A percentile compares a stretch with the other conserved stretches of the same genome.
phyloP scores from a whole-genome alignment of 1,140 invertebrate species.

The Stegodyphus dumicola region DNA sequence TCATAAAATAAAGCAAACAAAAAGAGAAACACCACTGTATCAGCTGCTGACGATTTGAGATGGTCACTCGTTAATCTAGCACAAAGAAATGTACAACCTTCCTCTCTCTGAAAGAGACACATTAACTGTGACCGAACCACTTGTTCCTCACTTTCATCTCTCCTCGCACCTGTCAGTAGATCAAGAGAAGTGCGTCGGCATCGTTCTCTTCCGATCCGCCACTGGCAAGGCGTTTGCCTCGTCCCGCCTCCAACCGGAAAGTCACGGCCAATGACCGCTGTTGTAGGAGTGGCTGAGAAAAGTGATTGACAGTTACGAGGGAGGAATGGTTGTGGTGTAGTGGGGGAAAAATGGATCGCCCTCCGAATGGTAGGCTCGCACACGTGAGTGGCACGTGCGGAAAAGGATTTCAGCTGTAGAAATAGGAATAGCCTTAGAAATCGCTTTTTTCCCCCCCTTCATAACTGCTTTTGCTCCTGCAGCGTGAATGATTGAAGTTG shows the following conservation, averaged over 20 bases:
- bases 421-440: too few species aligned
- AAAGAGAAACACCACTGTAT: not conserved
- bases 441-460: too few species aligned
- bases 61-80: not conserved
- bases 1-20: not conserved
- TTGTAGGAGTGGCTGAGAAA: not conserved
- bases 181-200: not conserved
- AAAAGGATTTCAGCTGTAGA: too few species aligned
- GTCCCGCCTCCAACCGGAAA: not conserved
- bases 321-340: not conserved
- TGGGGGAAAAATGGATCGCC: not conserved
- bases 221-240: not conserved
- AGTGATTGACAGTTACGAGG: conserved; percentile 30
- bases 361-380: not conserved
- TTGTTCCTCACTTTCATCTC: conserved; percentile 8
- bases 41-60: not conserved
- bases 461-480: too few species aligned
- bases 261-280: conserved; percentile 8
- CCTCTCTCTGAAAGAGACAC: not conserved
- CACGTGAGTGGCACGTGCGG: conserved; percentile 39
- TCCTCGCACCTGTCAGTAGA: not conserved
- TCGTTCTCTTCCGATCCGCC: not conserved
- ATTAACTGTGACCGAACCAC: conserved; percentile 1
- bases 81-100: not conserved
- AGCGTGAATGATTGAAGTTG: too few species aligned